Base-by-base conservation (phyloP, 2,888 invertebrate genomes). In the Chorisops tibialis region DNA sequence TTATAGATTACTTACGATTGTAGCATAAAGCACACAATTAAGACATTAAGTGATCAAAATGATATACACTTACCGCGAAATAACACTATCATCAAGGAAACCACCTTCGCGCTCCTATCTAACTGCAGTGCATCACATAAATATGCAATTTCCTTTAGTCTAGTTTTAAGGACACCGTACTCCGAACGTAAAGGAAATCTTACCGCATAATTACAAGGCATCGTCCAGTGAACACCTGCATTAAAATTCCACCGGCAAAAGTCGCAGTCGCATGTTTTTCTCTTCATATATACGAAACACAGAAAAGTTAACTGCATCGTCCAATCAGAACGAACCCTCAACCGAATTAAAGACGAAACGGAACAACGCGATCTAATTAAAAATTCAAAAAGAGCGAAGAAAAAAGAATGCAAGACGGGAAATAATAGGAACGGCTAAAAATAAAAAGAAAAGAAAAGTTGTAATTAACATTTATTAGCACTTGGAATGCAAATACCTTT, bases 401-500 rank as follows among this genome's bases (percentile, higher is more conserved):
- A 19, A 48, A 19, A 24, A 19, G 21, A 21, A 37, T 24, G 30
- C 35, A 45, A 11, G 35, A 56, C 45, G 56, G n/a, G 56, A 56
- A 56, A 56, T 56, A 56, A 56, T 56, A 56, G 56, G 16, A 56
- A 14, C 30, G 45, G 18, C 56, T 43, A 7, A 18, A 35, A 19
- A 56, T 71, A 74, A 30, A 9, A 9, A 72, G 2, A 18, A 35
- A 19, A 56, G 71, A 73, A 72, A 73, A 72, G 71, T 72, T 73
- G 72, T 76, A 75, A 76, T 76, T 76, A 76, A 75, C 74, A 75
- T 74, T 75, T 72, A 75, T 75, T 76, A 75, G 74, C 72, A 72
- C 72, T 71, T 74, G 56, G 56, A 56, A 56, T 56, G 56, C 45
- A 56, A 56, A 56, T 56, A 56, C 56, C 43, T 56, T 45, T 35